Percentiles rank a stretch among this genome's conserved stretches.
Evolutionary conservation across 2,797 vertebrate genomes (phyloP).

Genomic region (Trachops cirrhosus): DNA sequence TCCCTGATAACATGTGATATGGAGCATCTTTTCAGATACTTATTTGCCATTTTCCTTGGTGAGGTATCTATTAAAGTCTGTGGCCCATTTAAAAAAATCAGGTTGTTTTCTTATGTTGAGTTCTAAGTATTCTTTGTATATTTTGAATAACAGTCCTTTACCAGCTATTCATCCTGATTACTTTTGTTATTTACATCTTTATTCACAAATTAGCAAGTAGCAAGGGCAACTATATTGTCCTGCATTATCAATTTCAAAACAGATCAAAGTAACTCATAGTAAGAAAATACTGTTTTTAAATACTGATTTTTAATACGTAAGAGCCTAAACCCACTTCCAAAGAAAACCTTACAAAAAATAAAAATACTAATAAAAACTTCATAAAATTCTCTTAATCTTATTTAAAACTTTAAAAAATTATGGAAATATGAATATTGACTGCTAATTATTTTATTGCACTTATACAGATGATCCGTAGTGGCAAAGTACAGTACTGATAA

Average conservation of each 20-base stretch:
- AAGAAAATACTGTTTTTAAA: conserved; percentile 19
- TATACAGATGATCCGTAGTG: not conserved
- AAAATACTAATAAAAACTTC: not conserved
- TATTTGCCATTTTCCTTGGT: not conserved
- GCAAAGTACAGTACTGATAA: not conserved
- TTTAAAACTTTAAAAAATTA: not conserved
- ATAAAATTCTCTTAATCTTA: not conserved
- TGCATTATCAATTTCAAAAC: conserved; percentile 34
- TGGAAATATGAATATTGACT: not conserved
- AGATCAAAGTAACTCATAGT: not conserved
- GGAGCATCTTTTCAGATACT: not conserved
- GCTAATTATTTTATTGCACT: not conserved
- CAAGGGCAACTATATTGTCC: not conserved
- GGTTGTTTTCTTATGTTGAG: not conserved
- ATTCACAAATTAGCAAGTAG: conserved; percentile 3
- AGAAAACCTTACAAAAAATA: not conserved
- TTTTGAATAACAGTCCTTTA: not conserved
- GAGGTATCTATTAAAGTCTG: not conserved
- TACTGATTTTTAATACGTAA: not conserved
- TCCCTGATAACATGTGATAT: not conserved
- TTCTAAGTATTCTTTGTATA: not conserved
- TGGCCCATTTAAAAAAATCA: not conserved
- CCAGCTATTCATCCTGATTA: not conserved
- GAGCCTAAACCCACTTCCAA: not conserved
- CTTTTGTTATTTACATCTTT: not conserved